These are phyloP conservation scores for Notechis scutatus DNA, from an alignment of 2,113 vertebrate genomes.

Conservation along the genomic window DNA sequence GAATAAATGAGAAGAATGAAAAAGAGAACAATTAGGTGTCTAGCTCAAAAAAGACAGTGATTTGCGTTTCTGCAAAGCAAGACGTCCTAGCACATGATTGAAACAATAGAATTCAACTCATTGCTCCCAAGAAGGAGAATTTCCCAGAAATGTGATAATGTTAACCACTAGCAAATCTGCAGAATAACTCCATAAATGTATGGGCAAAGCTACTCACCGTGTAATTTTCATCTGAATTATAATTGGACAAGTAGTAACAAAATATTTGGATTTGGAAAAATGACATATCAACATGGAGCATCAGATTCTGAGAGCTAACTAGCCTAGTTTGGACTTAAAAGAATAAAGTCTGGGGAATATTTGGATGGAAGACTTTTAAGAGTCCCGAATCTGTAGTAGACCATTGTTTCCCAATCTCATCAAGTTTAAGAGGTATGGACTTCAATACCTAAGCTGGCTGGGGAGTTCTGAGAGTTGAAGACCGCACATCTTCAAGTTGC, in stretches of 20 bases:
- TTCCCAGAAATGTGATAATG: background rate
- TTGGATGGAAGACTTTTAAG: background rate
- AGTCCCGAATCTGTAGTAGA: background rate
- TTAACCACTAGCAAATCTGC: background rate
- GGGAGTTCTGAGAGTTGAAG: background rate
- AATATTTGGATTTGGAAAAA: constrained; percentile 28
- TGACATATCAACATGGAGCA: constrained; percentile 1
- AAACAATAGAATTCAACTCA: constrained; percentile 1
- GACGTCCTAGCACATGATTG: background rate
- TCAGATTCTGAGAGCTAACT: background rate
- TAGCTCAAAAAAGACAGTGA: constrained; percentile 1
- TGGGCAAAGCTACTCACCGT: background rate
- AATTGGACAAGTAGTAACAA: background rate
- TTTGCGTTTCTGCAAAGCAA: background rate
- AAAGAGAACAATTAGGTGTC: constrained; percentile 15
- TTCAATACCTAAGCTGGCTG: background rate
- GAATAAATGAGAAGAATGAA: constrained; percentile 52
- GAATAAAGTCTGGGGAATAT: background rate
- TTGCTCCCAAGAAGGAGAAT: constrained; percentile 16
- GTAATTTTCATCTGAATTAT: constrained; percentile 24
- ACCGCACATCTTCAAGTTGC: background rate
- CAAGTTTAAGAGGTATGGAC: background rate
- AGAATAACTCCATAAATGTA: constrained; percentile 16
- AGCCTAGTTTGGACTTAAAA: background rate
- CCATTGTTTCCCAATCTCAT: background rate